Conservation (phyloP, 1,140 invertebrate genomes). For the Papilio polytes region DNA sequence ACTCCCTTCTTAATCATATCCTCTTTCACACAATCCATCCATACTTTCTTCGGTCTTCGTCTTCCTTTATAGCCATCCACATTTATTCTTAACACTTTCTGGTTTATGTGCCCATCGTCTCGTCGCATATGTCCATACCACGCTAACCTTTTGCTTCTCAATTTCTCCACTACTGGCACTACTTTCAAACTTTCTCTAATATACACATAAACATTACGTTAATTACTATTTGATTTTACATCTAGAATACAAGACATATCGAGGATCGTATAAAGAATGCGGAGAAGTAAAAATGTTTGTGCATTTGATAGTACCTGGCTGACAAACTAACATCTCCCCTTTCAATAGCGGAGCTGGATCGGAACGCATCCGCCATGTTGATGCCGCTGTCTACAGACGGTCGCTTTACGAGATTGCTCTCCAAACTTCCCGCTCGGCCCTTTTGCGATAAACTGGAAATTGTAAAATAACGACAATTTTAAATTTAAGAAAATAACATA, state of each 20-base stretch:
- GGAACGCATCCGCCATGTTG: constrained; percentile 86
- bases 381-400: constrained; percentile 94
- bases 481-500: too few relatives aligned
- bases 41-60: too few relatives aligned
- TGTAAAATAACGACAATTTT: not conserved
- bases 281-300: not conserved
- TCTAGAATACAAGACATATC: not conserved
- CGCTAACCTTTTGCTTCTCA: too few relatives aligned
- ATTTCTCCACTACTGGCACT: too few relatives aligned
- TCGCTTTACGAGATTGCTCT: constrained; percentile 87
- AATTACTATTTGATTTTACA: not conserved
- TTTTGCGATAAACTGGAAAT: constrained; percentile 75
- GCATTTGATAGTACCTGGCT: constrained; percentile 55
- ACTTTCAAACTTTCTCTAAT: too few relatives aligned
- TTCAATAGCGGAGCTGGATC: constrained; percentile 72
- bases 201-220: not conserved
- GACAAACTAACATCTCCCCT: constrained; percentile 64
- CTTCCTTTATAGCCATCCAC: too few relatives aligned
- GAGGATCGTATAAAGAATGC: not conserved
- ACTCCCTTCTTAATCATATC: too few relatives aligned
- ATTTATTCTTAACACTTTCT: too few relatives aligned
- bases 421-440: constrained; percentile 67
- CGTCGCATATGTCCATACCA: too few relatives aligned
- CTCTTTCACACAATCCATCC: too few relatives aligned
- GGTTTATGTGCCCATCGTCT: too few relatives aligned